These are phyloP conservation scores for Pygoscelis adeliae DNA, from an alignment of 2,113 vertebrate species.

Conservation along the genomic window DNA sequence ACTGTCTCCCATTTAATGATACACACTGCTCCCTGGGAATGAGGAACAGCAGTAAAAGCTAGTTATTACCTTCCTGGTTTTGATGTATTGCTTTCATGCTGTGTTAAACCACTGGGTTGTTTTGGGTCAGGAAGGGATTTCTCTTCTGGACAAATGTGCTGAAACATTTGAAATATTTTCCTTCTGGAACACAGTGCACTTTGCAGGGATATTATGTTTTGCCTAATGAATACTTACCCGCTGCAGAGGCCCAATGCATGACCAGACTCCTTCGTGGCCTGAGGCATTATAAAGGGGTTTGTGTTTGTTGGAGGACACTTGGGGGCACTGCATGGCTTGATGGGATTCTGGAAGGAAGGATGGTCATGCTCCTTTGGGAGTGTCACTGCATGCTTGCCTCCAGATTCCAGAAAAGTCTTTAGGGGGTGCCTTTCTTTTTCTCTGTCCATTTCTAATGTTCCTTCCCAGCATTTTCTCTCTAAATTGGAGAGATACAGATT, in stretches of 20 bases:
- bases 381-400: neutral
- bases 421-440: neutral
- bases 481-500: neutral
- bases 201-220: neutral
- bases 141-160: neutral
- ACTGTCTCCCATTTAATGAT: neutral
- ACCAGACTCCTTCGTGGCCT: neutral
- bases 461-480: neutral
- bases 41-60: neutral
- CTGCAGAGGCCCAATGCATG: neutral
- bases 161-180: neutral
- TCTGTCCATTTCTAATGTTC: neutral
- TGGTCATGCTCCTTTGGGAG: neutral
- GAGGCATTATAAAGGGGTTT: neutral
- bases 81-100: neutral
- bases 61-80: neutral
- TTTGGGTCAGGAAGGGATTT: neutral
- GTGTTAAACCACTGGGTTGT: neutral
- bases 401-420: neutral
- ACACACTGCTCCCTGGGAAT: neutral
- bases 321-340: neutral
- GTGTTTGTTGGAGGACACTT: neutral
- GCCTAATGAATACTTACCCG: neutral
- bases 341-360: neutral
- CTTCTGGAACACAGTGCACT: neutral